Evolutionary conservation across 2,113 vertebrate species (phyloP).

Genomic region (Stegostoma tigrinum): DNA sequence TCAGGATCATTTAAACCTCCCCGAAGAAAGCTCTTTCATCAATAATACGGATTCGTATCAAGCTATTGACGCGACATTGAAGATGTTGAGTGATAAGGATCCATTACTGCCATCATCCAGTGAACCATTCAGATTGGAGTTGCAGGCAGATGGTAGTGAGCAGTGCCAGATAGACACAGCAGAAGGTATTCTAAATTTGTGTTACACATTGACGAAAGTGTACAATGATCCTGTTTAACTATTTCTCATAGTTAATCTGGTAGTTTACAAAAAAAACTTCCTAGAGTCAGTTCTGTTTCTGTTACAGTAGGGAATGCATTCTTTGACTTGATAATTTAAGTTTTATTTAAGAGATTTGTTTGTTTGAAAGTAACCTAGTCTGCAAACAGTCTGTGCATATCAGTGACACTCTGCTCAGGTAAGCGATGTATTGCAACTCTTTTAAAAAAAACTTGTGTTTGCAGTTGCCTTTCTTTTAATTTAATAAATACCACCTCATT

Average conservation of each 20-base stretch:
- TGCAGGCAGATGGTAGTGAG: slow-evolving; percentile 39
- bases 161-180: slow-evolving; percentile 8
- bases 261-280: neutral
- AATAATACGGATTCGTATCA: neutral
- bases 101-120: slow-evolving; percentile 44
- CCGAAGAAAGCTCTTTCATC: slow-evolving; percentile 4
- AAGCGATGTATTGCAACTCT: neutral
- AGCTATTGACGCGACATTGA: slow-evolving; percentile 37
- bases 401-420: neutral
- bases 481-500: neutral
- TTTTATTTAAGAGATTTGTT: neutral
- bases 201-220: slow-evolving; percentile 17
- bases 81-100: slow-evolving; percentile 50
- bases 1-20: neutral
- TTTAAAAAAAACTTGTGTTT: neutral
- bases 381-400: neutral
- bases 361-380: neutral
- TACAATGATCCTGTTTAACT: neutral
- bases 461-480: neutral
- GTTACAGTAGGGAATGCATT: neutral
- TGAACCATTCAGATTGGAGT: slow-evolving; percentile 40
- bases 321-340: neutral
- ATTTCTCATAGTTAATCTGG: neutral
- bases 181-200: neutral
- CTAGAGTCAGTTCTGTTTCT: neutral